Percentiles rank a stretch among this genome's conserved stretches.
These are phyloP conservation scores for Otocyon megalotis DNA, from an alignment of 2,113 vertebrate genomes.

Conservation along the genomic window DNA sequence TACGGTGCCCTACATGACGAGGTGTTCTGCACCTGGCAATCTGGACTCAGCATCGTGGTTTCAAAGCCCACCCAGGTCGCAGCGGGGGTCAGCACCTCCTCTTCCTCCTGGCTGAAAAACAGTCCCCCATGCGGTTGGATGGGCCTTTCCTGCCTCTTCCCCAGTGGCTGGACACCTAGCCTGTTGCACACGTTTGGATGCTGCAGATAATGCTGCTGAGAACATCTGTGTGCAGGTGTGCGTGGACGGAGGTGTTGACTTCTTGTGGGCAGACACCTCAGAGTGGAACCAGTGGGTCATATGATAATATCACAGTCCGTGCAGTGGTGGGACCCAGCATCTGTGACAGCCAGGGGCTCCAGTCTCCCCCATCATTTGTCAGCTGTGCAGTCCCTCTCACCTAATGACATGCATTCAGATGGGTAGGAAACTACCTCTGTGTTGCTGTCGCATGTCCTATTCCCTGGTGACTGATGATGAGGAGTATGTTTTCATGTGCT, in stretches of 20 bases:
- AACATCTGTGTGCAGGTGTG: accelerated
- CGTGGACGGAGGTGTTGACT: accelerated
- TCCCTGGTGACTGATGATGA: neutral
- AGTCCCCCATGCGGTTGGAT: accelerated
- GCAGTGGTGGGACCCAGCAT: neutral
- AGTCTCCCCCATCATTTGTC: neutral
- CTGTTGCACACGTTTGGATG: accelerated
- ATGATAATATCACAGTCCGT: no score
- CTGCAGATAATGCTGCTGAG: accelerated
- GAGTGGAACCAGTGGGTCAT: accelerated
- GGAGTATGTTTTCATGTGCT: neutral
- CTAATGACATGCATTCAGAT: no score
- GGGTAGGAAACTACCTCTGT: accelerated
- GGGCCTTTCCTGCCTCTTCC: accelerated
- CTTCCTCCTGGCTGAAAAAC: accelerated
- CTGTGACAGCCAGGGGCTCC: no score
- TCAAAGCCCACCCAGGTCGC: neutral
- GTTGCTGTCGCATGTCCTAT: accelerated
- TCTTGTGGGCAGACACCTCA: accelerated
- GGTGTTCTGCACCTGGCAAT: no score
- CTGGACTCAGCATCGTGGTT: accelerated
- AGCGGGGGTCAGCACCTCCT: accelerated
- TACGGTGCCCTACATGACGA: no score
- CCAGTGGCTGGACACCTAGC: accelerated
- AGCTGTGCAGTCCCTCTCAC: neutral